These are phyloP conservation scores for Paraescarpia echinospica DNA, from an alignment of 1,140 invertebrate species.

Conservation along the genomic window DNA sequence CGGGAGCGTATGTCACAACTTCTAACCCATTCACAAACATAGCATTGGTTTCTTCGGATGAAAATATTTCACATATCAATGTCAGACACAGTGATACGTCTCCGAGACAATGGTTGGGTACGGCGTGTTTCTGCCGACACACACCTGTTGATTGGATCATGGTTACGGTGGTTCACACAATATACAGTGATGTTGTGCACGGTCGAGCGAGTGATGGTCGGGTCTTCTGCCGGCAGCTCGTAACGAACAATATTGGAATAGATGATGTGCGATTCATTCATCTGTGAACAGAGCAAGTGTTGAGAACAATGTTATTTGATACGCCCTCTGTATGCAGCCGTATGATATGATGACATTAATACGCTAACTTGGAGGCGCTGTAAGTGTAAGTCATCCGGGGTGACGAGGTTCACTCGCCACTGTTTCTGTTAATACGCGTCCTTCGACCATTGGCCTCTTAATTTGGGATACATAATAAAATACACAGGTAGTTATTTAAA, in stretches of 20 bases:
- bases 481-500: no score
- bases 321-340: no score
- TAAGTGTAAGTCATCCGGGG: no score
- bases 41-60: not conserved
- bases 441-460: no score
- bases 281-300: conserved; percentile 33
- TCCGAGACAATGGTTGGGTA: not conserved
- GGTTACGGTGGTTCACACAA: conserved; percentile 38
- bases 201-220: conserved; percentile 37
- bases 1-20: no score
- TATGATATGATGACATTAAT: no score
- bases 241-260: conserved; percentile 44
- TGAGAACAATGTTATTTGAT: not conserved
- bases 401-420: no score
- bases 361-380: no score
- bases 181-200: conserved; percentile 36
- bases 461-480: no score
- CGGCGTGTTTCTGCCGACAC: not conserved
- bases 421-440: no score
- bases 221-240: conserved; percentile 34
- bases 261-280: conserved; percentile 44
- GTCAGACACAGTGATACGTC: not conserved
- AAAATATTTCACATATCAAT: not conserved
- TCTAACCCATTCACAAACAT: no score
- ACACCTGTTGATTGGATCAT: conserved; percentile 8